phyloP scores from a whole-genome alignment of 1,140 invertebrate genomes.

The Trissolcus basalis region DNA sequence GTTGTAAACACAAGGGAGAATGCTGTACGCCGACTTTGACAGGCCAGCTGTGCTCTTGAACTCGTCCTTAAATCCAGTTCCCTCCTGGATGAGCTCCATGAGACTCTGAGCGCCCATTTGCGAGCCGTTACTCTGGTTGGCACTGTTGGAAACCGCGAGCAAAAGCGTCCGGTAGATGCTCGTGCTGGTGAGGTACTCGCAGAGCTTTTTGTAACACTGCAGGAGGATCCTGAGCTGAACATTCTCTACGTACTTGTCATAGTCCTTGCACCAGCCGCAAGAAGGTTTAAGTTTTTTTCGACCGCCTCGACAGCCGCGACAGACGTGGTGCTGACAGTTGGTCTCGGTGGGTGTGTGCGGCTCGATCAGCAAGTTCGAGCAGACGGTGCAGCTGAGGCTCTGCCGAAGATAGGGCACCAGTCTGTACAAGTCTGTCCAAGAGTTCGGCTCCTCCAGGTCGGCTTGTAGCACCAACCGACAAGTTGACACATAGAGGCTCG shows the following conservation, averaged over 20 bases:
- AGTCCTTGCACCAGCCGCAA: conserved; percentile 90
- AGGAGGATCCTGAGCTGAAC: conserved; percentile 86
- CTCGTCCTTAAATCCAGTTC: conserved; percentile 85
- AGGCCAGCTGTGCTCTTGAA: conserved; percentile 83
- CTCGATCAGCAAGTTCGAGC: conserved; percentile 87
- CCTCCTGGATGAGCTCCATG: conserved; percentile 86
- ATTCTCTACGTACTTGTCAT: conserved; percentile 89
- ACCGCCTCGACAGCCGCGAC: conserved; percentile 86
- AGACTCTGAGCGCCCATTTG: conserved; percentile 78
- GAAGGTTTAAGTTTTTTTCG: conserved; percentile 89
- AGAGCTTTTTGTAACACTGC: conserved; percentile 92
- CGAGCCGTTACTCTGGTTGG: conserved; percentile 73
- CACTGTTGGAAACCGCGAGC: conserved; percentile 65
- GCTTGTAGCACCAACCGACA: conserved; percentile 87
- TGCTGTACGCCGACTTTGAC: conserved; percentile 83
- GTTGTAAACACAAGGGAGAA: conserved; percentile 84
- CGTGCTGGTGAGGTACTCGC: conserved; percentile 86
- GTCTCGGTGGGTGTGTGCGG: conserved; percentile 87
- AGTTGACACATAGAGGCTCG: conserved; percentile 88
- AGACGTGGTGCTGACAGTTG: conserved; percentile 93
- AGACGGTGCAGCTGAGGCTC: conserved; percentile 91
- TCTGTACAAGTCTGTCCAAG: conserved; percentile 88
- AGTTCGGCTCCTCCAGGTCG: conserved; percentile 81
- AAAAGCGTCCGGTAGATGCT: conserved; percentile 81
- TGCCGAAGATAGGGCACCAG: conserved; percentile 89